Base-by-base conservation (phyloP, 2,888 invertebrate genomes). In the Neria commutata region DNA sequence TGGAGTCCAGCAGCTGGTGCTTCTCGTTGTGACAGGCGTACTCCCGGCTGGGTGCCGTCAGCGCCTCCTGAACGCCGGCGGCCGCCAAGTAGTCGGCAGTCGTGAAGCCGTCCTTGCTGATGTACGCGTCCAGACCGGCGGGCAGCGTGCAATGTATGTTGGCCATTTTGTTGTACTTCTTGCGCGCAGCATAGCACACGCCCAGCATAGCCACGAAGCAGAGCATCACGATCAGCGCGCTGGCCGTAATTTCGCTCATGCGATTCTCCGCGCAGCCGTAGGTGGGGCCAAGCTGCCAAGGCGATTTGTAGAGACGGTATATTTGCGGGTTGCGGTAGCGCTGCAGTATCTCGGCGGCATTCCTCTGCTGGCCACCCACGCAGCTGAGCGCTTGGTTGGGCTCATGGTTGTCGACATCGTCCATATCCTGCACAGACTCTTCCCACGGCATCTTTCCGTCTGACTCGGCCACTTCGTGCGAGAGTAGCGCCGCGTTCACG, bases 141-240 rank as follows among this genome's bases (percentile, higher is more conserved):
- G 80, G 80, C 48, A 80, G 61, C 11, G 68, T 72, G 24, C 76
- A 65, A 11, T 70, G 66, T 54, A 80, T 80, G 49, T 79, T 74
- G 1, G 79, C 74, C 80, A 80, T 80, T 64, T 74, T 73, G 29
- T 69, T 69, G 37, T 70, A 72, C 57, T 80, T 79, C 11, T 74
- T 70, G 26, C 73, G 73, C 4, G 58, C 63, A 29, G 69, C 59
- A 26, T 77, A 70, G n/a, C n/a, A n/a, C n/a, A 66, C 55, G 1
- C 68, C 60, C 1, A 65, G 58, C 47, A 67, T 58, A 5, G 67
- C 37, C 2, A 62, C 14, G n/a, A 70, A 49, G 0, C 65, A 59
- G 56, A 70, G 53, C 4, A 67, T 51, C 24, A 67, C 48, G 0
- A 68, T 54, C 19, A 71, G 55, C 4, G 69, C 65, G 19, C 72